Evolutionary conservation across 1,140 invertebrate species (phyloP).

Genomic region (Meloidogyne floridensis): DNA sequence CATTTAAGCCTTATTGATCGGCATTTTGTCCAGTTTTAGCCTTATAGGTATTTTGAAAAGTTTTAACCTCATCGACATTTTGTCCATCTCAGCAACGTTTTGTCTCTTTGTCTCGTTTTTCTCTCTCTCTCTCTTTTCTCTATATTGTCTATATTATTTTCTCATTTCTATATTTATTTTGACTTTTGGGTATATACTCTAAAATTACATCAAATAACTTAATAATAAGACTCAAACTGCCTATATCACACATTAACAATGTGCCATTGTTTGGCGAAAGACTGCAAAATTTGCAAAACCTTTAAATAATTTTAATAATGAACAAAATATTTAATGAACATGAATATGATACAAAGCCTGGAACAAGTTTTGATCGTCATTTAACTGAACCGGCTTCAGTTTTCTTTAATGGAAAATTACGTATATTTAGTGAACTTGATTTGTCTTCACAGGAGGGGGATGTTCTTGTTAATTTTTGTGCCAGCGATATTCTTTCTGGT

Average conservation of each 20-base stretch:
- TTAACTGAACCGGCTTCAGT: background rate
- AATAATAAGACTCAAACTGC: background rate
- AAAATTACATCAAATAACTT: background rate
- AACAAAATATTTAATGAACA: background rate
- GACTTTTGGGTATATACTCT: too few species aligned
- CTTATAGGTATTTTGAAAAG: too few species aligned
- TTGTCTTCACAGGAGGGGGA: conserved; percentile 17
- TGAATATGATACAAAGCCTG: background rate
- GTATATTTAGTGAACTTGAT: conserved; percentile 12
- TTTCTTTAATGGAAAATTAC: background rate
- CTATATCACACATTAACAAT: background rate
- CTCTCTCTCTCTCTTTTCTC: too few species aligned
- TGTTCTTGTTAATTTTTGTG: conserved; percentile 39
- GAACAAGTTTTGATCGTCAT: background rate
- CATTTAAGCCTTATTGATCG: too few species aligned
- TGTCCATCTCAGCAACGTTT: too few species aligned
- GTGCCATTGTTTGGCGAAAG: conserved; percentile 24
- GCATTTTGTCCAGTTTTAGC: too few species aligned
- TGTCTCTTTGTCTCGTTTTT: too few species aligned
- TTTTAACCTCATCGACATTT: too few species aligned
- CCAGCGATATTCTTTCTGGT: conserved; percentile 37
- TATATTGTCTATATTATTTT: too few species aligned
- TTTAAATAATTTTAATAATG: background rate
- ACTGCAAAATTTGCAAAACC: conserved; percentile 2
- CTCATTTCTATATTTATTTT: too few species aligned